Base-by-base conservation (phyloP, 2,888 invertebrate species). In the Chelonus formosanus region DNA sequence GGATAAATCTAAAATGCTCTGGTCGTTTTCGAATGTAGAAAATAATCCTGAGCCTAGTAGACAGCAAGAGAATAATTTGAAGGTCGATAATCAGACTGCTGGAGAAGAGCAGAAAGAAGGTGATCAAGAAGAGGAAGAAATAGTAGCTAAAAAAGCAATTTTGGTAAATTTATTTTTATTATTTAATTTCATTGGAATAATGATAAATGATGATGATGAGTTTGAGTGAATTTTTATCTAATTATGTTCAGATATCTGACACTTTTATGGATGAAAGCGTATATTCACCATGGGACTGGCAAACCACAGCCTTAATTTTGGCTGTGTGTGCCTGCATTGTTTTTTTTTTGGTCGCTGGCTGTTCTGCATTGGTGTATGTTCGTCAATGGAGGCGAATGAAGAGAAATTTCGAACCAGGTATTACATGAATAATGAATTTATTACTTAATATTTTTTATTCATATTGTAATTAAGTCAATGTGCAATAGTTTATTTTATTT, bases 361-460 rank as follows among this genome's bases (percentile, higher is more conserved):
- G 90, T 77, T 90, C 92, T 81, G 91, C 92, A 74, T 85, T 93
- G 76, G 89, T 92, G 78, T 92, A 93, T 81, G 91, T 92, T 75
- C 89, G 89, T 78, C 93, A 93, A 83, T 93, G 93, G 93, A 89
- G 89, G 82, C 88, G 90, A 79, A 88, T 93, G 80, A 92, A 93
- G 85, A 89, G 89, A 78, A 91, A 91, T 78, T 89, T 92, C 75
- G 91, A 91, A 82, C 90, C 91, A 85, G 93, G 93, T 93, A 83
- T 88, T 88, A 35, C 5, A 48, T 5, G 5, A 35, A 5, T 34
- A 10, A 47, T 34, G n/a, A 47, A 31, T 6, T 47, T 35, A n/a
- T 20, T 20, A 20, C 1, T 20, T 20, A 1, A 20, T 20, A 20
- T 20, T 20, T 20, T 20, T 20, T 2, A 20, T 20, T 20, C 1